These are phyloP conservation scores for Oplegnathus fasciatus DNA, from an alignment of 2,113 vertebrate genomes.

Conservation along the genomic window DNA sequence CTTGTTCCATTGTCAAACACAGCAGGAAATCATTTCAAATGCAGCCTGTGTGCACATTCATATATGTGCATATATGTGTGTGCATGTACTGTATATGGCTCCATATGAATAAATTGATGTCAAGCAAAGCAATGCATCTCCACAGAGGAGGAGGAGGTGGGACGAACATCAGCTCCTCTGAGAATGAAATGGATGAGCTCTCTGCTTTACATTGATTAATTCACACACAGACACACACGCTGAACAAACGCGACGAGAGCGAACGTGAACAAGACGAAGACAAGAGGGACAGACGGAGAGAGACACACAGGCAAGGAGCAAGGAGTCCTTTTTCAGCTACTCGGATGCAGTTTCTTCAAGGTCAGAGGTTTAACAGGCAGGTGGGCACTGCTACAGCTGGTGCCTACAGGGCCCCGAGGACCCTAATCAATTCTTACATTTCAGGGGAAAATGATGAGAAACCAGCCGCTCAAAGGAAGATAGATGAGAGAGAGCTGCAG, in stretches of 20 bases:
- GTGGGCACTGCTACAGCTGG: slow-evolving; percentile 65
- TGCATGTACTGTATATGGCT: slow-evolving; percentile 1
- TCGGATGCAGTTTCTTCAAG: slow-evolving; percentile 61
- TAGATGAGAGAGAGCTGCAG: slow-evolving; percentile 74
- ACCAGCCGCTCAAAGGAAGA: slow-evolving; percentile 80
- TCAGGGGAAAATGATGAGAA: slow-evolving; percentile 81
- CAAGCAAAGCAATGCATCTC: slow-evolving; percentile 61
- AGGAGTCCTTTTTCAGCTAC: slow-evolving; percentile 21
- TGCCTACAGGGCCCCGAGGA: slow-evolving; percentile 64
- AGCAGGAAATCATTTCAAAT: slow-evolving; percentile 25
- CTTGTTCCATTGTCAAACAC: slow-evolving; percentile 13
- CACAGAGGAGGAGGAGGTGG: slow-evolving; percentile 25
- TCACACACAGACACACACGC: slow-evolving; percentile 27
- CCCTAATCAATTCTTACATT: slow-evolving; percentile 83
- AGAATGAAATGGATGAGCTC: slow-evolving; percentile 56
- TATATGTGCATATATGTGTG: slow-evolving; percentile 14
- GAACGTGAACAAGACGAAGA: slow-evolving; percentile 19
- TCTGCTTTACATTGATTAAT: slow-evolving; percentile 70
- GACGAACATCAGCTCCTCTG: slow-evolving; percentile 45
- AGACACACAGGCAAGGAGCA: neutral
- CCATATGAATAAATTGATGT: slow-evolving; percentile 68
- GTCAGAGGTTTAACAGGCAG: slow-evolving; percentile 67
- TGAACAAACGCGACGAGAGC: slow-evolving; percentile 35
- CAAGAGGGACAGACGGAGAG: neutral
- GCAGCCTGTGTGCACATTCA: neutral